Evolutionary conservation across 2,113 vertebrate genomes (phyloP).

Genomic region (Corydoras sp.): DNA sequence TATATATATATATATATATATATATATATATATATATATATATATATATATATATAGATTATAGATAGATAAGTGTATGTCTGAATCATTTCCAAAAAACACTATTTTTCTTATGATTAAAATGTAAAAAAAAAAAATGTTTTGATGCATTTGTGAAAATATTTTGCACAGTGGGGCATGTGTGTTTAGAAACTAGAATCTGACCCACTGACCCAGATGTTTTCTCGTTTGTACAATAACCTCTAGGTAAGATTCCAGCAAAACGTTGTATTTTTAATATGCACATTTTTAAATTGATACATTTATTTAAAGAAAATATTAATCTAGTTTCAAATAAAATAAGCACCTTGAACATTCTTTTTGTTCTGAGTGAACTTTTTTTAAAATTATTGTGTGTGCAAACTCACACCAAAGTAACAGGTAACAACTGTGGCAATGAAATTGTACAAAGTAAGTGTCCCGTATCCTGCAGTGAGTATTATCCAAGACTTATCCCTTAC

Average conservation of each 20-base stretch:
- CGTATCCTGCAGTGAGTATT: not conserved
- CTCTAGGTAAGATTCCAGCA: not conserved
- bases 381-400: not conserved
- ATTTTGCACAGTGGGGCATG: not conserved
- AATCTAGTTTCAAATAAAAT: not conserved
- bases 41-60: too few species aligned
- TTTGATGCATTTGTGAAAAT: too few species aligned
- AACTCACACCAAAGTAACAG: conserved; percentile 30
- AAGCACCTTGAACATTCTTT: not conserved
- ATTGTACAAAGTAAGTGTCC: not conserved
- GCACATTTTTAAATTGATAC: not conserved
- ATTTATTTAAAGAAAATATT: not conserved
- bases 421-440: conserved; percentile 6
- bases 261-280: not conserved
- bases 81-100: too few species aligned
- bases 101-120: too few species aligned
- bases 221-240: not conserved
- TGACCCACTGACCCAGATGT: not conserved
- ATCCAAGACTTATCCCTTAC: not conserved
- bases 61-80: too few species aligned
- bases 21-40: too few species aligned
- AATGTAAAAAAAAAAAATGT: too few species aligned
- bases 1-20: too few species aligned
- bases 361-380: not conserved
- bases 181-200: not conserved